Evolutionary conservation across 2,888 invertebrate species (phyloP), one percentile per base, ranked within the genome.

Genomic region (Oscheius sp.): DNA sequence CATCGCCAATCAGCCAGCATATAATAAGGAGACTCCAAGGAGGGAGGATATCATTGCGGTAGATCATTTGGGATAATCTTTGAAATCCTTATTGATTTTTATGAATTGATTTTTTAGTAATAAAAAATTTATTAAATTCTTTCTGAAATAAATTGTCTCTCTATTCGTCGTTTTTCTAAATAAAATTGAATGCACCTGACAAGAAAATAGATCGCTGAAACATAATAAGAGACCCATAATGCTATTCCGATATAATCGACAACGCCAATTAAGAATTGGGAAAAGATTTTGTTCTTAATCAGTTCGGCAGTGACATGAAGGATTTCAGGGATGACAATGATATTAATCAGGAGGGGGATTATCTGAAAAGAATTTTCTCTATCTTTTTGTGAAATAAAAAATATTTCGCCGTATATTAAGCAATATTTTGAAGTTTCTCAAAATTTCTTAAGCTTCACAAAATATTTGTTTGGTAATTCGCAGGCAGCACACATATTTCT

Each of bases 191-290:
- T 54, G 24, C 54, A 54, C 33, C 36, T 32, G n/a, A 54, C 17
- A 5, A 32, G n/a, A 20, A 54, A n/a, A 33, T 54, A 54, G 33
- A 33, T 33, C 9, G 54, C 54, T 36, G 36, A 24, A 4, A 36
- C 36, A 36, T 54, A 54, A 20, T 54, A 54, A 20, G 32, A 54
- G 33, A 54, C 20, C 54, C 54, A 54, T 6, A 54, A 3, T n/a
- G 36, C 32, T 4, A 54, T 32, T 2, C 54, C 54, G 9, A 54
- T 14, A 33, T n/a, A n/a, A 9, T 54, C 33, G 32, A 32, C 54
- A 9, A 54, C 9, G 4, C 54, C 33, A 14, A 32, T 8, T 17
- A 54, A 54, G 8, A 54, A 41, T 9, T 50, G 50, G 12, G 50
- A 20, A 1, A 50, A 24, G 20, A 28, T 50, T n/a, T 26, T 24